Base-by-base conservation (phyloP, 2,113 vertebrate species). In the Pseudorectes ferrugineus region DNA sequence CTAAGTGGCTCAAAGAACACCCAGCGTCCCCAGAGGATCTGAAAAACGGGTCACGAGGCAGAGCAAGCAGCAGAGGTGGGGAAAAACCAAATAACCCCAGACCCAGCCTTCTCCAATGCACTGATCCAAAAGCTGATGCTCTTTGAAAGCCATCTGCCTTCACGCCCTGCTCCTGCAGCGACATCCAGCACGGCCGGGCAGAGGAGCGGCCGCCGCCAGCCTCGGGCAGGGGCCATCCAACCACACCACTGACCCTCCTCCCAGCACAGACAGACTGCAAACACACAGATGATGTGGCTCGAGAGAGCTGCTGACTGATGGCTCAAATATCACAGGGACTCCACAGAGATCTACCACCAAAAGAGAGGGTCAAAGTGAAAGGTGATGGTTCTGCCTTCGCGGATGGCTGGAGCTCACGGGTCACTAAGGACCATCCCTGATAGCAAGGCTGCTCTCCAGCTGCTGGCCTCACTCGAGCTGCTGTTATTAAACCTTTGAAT, bases 401-500 rank as follows among this genome's bases (percentile, higher is more conserved):
- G 6, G n/a, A 14, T 5, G 21, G 62, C 38, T 5, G 3, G 16
- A 88, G 61, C 57, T 78, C 73, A 4, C 6, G 1, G 3, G 49
- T 8, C 52, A 13, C 62, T 10, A 29, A 58, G 85, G 67, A 46
- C 29, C 19, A 12, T 9, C 43, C 36, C 86, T 33, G 43, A 10
- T 24, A 57, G 77, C 61, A 87, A 40, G 36, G 52, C 45, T 66
- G 67, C 19, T 74, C 80, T 70, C 62, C 48, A 78, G 29, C 75
- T 46, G 22, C 75, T 74, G 72, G 54, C 57, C 66, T 79, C 58
- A 4, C 38, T 48, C 6, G 3, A n/a, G 25, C n/a, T 81, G 31
- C 55, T 55, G 55, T 49, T 93, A 88, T 92, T 90, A 92, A 92
- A 94, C 19, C 71, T 89, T 35, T 61, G 68, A 92, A 88, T 92